Evolutionary conservation across 2,113 vertebrate species (phyloP).

Genomic region (Maccullochella peelii): DNA sequence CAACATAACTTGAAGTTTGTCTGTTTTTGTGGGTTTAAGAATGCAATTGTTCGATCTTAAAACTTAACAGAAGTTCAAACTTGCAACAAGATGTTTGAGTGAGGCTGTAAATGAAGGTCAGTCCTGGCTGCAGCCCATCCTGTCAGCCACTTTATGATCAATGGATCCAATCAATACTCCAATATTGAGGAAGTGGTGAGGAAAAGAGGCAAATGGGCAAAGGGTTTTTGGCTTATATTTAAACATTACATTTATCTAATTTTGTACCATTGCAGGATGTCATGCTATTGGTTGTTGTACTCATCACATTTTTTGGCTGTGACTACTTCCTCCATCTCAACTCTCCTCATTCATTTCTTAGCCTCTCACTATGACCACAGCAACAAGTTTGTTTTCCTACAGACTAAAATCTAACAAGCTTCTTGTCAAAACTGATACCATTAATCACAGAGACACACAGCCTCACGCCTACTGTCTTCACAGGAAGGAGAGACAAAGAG

Average conservation of each 20-base stretch:
- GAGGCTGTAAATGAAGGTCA: constrained; percentile 17
- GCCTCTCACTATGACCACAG: background rate
- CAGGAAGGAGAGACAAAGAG: constrained; percentile 32
- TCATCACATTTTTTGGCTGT: too few relatives aligned
- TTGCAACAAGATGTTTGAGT: background rate
- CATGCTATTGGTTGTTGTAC: too few relatives aligned
- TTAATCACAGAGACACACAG: constrained; percentile 21
- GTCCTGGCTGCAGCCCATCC: background rate
- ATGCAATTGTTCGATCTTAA: background rate
- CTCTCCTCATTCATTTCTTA: background rate
- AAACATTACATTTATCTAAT: too few relatives aligned
- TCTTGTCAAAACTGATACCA: constrained; percentile 12
- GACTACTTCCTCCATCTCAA: background rate
- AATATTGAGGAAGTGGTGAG: constrained; percentile 11
- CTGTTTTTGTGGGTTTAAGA: background rate
- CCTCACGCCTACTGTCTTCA: constrained; percentile 15
- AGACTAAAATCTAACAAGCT: background rate
- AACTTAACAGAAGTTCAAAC: background rate
- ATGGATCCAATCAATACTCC: constrained; percentile 39
- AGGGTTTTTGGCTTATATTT: too few relatives aligned
- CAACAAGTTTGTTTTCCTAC: constrained; percentile 21
- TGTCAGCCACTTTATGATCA: constrained; percentile 40
- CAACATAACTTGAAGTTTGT: background rate
- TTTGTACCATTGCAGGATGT: too few relatives aligned
- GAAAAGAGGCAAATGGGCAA: too few relatives aligned